Conservation (phyloP, 2,888 invertebrate genomes). For the Stramonita haemastoma region DNA sequence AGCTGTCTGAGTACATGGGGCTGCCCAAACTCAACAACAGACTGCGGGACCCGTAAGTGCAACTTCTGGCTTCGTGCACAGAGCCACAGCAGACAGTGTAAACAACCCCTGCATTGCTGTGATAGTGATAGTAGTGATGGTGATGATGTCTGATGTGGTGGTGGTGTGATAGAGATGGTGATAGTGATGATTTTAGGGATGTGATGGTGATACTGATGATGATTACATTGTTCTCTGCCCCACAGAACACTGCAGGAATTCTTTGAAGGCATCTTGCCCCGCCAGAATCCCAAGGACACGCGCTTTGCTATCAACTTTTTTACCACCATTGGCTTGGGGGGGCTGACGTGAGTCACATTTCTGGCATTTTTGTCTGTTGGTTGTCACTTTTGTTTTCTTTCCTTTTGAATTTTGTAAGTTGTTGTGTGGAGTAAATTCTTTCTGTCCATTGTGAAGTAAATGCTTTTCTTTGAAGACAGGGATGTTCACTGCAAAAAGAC, state of each 20-base stretch:
- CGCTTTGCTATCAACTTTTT: constrained; percentile 99
- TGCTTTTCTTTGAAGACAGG: too few species aligned
- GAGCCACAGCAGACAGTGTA: too few species aligned
- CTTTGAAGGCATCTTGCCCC: constrained; percentile 94
- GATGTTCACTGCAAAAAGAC: too few species aligned
- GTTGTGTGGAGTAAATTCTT: too few species aligned
- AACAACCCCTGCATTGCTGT: too few species aligned
- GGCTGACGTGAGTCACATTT: constrained; percentile 85
- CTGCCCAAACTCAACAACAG: constrained; percentile 92
- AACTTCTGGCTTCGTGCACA: neutral
- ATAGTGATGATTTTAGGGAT: neutral
- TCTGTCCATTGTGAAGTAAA: too few species aligned
- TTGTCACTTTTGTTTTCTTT: too few species aligned
- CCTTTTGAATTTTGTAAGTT: too few species aligned
- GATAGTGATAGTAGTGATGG: too few species aligned
- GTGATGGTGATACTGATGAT: neutral
- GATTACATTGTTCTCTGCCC: constrained; percentile 35
- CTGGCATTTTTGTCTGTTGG: neutral
- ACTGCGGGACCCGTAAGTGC: constrained; percentile 90
- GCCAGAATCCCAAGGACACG: constrained; percentile 96
- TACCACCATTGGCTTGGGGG: constrained; percentile 96
- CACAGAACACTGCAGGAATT: constrained; percentile 89
- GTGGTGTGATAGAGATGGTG: too few species aligned
- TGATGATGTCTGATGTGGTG: too few species aligned
- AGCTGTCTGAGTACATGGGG: constrained; percentile 97